These are phyloP conservation scores for Tor tambroides DNA, from an alignment of 2,113 vertebrate species.

Conservation along the genomic window DNA sequence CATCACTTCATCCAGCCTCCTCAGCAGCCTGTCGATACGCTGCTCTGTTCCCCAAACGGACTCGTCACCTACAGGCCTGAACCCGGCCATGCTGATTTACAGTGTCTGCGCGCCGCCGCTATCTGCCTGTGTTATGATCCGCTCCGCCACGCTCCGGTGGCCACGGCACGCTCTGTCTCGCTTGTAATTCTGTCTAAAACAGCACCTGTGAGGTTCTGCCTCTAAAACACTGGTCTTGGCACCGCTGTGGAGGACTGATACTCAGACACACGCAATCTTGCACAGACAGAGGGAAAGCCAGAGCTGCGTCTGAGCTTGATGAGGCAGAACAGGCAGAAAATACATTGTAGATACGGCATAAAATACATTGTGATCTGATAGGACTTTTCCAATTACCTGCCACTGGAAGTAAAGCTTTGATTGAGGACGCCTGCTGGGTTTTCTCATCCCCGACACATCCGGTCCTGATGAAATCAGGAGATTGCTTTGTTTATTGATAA, in stretches of 20 bases:
- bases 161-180: conserved; percentile 7
- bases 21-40: conserved; percentile 20
- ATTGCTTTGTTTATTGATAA: conserved; percentile 50
- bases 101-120: background rate
- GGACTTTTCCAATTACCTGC: conserved; percentile 51
- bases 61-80: background rate
- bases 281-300: conserved; percentile 18
- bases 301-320: conserved; percentile 34
- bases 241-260: conserved; percentile 23
- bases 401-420: conserved; percentile 28
- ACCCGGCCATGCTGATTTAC: conserved; percentile 28
- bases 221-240: conserved; percentile 26
- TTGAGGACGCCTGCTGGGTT: conserved; percentile 18
- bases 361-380: conserved; percentile 48
- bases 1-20: conserved; percentile 44
- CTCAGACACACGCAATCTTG: conserved; percentile 18
- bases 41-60: background rate
- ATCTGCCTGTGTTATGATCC: conserved; percentile 43
- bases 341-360: conserved; percentile 27
- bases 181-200: conserved; percentile 42
- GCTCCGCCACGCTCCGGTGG: background rate
- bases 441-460: conserved; percentile 28
- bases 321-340: conserved; percentile 48
- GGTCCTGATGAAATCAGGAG: conserved; percentile 33
- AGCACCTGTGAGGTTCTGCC: conserved; percentile 25